Evolutionary conservation across 2,113 vertebrate species (phyloP), one percentile per base, ranked within the genome.

Genomic region (Hyaena hyaena): DNA sequence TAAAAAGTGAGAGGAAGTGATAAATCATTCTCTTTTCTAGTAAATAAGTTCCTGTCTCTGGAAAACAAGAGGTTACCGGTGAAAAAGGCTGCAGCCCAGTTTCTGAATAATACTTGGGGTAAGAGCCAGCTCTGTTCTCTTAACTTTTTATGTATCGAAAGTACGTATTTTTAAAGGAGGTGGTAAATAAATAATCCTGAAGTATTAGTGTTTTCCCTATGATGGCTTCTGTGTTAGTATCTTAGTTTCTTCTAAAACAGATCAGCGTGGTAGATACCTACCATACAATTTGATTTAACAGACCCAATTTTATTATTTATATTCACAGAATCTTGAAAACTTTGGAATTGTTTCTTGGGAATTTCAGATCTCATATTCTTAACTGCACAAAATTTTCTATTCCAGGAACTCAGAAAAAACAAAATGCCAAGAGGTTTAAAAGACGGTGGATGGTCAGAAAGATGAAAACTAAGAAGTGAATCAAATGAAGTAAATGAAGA

Each of bases 61-160:
- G 97, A 98, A 82, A 99, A 99, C 82, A 99, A 99, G 98, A 99
- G 92, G 53, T 98, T 93, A 8, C 63, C 12, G 0, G 97, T 98
- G 28, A 99, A 99, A 98, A 98, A 99, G 74, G 99, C 99, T 2
- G 99, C 99, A 0, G 98, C 99, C 94, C 98, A 99, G 93, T 99
- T 99, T 98, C 98, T 99, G 35, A 99, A 99, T 97, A 98, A 98
- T 50, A 95, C 98, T 53, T 99, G 99, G 99, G 99, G 99, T 99
- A 96, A 98, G 99, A 98, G 43, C 33, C 19, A 69, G n/a, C 12
- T 80, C 66, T 61, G 1, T 69, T 89, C 63, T 96, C 17, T 83
- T 33, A 68, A 43, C 8, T 58, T 87, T 92, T 89, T 48, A 31
- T 43, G 1, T 71, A 4, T 68, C 31, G 28, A 26, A 35, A 76